Base-by-base conservation (phyloP, 2,797 vertebrate genomes). In the Lates japonicus region DNA sequence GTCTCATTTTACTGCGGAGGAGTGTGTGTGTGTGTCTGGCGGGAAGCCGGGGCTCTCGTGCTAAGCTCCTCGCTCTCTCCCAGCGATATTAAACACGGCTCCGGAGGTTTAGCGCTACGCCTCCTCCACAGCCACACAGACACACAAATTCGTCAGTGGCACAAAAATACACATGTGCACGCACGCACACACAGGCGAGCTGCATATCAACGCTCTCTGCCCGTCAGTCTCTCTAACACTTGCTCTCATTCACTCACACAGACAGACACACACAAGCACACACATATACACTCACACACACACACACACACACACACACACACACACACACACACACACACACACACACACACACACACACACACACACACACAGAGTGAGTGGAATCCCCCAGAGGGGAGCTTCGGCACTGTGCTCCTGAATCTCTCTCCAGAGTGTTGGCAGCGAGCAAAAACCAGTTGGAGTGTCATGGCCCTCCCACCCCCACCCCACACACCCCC, bases 41-140 rank as follows among this genome's bases (percentile, higher is more conserved):
- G 90, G 91, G 90, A 91, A 94, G 94, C 93, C 64, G 85, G 78
- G 84, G 88, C 88, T 92, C 90, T 93, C 82, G 86, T 87, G 90
- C 88, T 93, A 92, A 93, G 94, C 93, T 93, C 91, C 92, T 88
- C 85, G 86, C 87, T 89, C 92, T 92, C 91, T 93, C 93, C 91
- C 89, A 92, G 91, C 84, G 92, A 95, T 94, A 94, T 95, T 94
- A 95, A 95, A 96, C 93, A 92, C 87, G 84, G 94, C 94, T 96
- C 91, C 76, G 69, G 89, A 94, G 93, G 91, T 91, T 93, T 94
- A 94, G 87, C 88, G 86, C 91, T 91, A 78, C 71, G 75, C 90
- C 89, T 90, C 89, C 92, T 91, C 84, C 85, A 77, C n/a, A n/a
- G n/a, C n/a, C n/a, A n/a, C n/a, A n/a, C n/a, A n/a, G n/a, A n/a